Evolutionary conservation across 2,888 invertebrate genomes (phyloP), one percentile per base, ranked within the genome.

Genomic region (Chloromyia formosa): DNA sequence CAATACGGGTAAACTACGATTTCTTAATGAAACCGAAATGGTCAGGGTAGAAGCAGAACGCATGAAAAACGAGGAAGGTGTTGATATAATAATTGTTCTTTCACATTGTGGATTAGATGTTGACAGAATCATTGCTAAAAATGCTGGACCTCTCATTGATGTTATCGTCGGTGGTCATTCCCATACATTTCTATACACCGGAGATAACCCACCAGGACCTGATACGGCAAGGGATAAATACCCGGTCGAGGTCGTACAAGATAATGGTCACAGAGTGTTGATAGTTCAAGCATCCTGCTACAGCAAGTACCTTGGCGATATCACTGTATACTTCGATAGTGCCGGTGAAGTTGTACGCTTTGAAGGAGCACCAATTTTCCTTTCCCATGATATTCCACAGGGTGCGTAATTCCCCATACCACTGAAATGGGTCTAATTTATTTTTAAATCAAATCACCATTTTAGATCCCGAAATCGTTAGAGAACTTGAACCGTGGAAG

Each of bases 161-260:
- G 87, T 95, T 0, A 92, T 96, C 74, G 92, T 96, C n/a, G 95
- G 95, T 4, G 93, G 91, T 0, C 95, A 95, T 82, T 92, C 93
- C 0, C 93, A 96, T 82, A 91, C 92, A 0, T 89, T 95, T 78
- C 87, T 95, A 0, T 95, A 89, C 82, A 90, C 90, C 7, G 88
- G 87, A 0, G 86, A 86, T 1, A 85, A 82, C 0, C 82, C 86
- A 0, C 89, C 89, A 0, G 90, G 89, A 20, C 89, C 89, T 0
- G 89, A 90, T 77, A 85, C 68, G 0, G 86, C 90, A 0, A 81
- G 79, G 14, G 91, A 91, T 7, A 87, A 88, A 0, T 95, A 95
- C 84, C 94, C 94, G 0, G 90, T 91, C 0, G 80, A 83, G 78
- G 87, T 92, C 0, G 88, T 92, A 4, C 87, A 86, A 14, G 89